These are phyloP conservation scores for Lacanobia oleracea DNA, from an alignment of 2,888 invertebrate species.

Conservation along the genomic window DNA sequence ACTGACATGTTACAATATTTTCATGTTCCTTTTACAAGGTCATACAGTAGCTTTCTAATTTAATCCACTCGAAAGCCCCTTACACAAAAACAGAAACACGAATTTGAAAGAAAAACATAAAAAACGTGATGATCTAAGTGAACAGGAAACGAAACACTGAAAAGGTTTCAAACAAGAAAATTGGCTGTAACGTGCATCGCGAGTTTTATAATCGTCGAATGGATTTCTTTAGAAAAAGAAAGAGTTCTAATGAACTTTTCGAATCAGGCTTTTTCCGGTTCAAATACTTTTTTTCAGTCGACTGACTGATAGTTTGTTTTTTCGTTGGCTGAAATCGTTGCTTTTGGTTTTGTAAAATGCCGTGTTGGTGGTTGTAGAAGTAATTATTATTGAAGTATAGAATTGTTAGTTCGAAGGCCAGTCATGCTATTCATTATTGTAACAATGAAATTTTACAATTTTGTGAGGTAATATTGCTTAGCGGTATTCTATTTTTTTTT, in stretches of 20 bases:
- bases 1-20: background rate
- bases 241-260: constrained; percentile 71
- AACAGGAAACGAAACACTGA: constrained; percentile 51
- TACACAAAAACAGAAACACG: background rate
- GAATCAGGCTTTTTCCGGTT: constrained; percentile 69
- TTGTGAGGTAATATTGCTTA: no score
- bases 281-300: constrained; percentile 62
- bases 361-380: constrained; percentile 1
- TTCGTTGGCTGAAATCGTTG: background rate
- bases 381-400: constrained; percentile 20
- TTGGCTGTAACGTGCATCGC: constrained; percentile 60
- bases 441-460: no score
- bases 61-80: background rate
- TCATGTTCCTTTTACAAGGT: background rate
- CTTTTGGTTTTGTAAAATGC: constrained; percentile 2
- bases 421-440: background rate
- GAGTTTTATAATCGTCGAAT: constrained; percentile 64
- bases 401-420: constrained; percentile 4
- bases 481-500: background rate
- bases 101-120: constrained; percentile 10
- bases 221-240: constrained; percentile 62
- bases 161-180: constrained; percentile 62
- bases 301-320: constrained; percentile 32
- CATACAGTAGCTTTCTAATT: background rate
- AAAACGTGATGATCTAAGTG: constrained; percentile 5